phyloP scores from a whole-genome alignment of 2,113 vertebrate species.

The Scortum barcoo region DNA sequence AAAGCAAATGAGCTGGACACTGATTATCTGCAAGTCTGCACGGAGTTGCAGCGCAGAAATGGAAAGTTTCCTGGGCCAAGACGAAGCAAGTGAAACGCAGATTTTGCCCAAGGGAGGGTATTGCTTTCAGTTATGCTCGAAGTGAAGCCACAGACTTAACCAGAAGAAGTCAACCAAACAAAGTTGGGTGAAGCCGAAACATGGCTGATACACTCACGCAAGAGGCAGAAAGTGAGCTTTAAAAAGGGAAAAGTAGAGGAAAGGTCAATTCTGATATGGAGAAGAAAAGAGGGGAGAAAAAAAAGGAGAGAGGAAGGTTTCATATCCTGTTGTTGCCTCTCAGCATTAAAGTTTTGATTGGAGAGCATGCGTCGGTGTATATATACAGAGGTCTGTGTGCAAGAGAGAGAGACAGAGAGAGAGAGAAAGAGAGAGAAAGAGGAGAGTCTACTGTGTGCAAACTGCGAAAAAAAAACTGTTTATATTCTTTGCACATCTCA shows the following conservation, averaged over 20 bases:
- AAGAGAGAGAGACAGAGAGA: not conserved
- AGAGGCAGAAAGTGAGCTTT: slow-evolving; percentile 15
- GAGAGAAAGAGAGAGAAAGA: not conserved
- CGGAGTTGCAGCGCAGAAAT: slow-evolving; percentile 44
- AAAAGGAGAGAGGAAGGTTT: slow-evolving; percentile 58
- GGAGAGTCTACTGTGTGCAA: not conserved
- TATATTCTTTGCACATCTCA: slow-evolving; percentile 29
- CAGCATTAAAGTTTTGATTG: slow-evolving; percentile 56
- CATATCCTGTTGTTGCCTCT: slow-evolving; percentile 73
- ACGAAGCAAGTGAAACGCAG: slow-evolving; percentile 14
- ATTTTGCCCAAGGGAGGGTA: not conserved
- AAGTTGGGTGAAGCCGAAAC: slow-evolving; percentile 40
- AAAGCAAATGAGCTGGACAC: slow-evolving; percentile 71
- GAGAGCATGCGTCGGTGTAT: slow-evolving; percentile 29
- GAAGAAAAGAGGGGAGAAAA: slow-evolving; percentile 27
- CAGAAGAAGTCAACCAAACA: slow-evolving; percentile 25
- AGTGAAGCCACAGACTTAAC: slow-evolving; percentile 39
- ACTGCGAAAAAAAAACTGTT: slow-evolving; percentile 27
- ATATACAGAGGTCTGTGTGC: slow-evolving; percentile 28
- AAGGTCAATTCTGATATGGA: slow-evolving; percentile 60
- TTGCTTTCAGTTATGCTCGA: slow-evolving; percentile 22
- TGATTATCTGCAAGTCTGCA: slow-evolving; percentile 52
- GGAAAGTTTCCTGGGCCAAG: slow-evolving; percentile 42
- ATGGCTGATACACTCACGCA: slow-evolving; percentile 2
- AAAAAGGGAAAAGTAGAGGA: slow-evolving; percentile 55